Evolutionary conservation across 2,113 vertebrate genomes (phyloP).

Genomic region (Indicator indicator): DNA sequence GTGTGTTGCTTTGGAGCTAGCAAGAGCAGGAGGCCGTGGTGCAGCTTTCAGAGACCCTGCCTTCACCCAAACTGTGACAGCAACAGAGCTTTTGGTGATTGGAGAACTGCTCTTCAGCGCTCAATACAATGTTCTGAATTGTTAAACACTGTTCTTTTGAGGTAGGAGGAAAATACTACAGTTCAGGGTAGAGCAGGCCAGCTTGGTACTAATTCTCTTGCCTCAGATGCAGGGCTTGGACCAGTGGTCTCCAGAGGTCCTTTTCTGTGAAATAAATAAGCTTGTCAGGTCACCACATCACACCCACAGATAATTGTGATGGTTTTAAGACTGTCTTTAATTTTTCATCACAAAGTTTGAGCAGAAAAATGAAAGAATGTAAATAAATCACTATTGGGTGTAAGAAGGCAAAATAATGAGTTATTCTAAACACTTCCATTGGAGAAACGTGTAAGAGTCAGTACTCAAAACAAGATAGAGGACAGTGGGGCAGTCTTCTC

Average conservation of each 20-base stretch:
- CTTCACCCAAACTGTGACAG: not conserved
- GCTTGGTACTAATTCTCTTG: not conserved
- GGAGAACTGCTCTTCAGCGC: not conserved
- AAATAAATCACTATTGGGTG: no score
- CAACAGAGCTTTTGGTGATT: not conserved
- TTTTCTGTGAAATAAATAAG: slow-evolving; percentile 20
- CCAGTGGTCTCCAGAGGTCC: not conserved
- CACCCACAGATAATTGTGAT: not conserved
- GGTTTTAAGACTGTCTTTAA: no score
- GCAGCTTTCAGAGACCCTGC: not conserved
- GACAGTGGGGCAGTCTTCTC: no score
- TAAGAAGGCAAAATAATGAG: no score
- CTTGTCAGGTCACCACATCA: not conserved
- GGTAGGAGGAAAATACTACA: not conserved
- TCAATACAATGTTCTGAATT: not conserved
- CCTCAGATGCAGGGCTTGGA: not conserved
- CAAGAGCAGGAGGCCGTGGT: not conserved
- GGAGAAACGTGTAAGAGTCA: no score
- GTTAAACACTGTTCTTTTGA: not conserved
- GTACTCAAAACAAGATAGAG: no score
- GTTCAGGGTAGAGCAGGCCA: not conserved
- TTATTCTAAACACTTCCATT: no score
- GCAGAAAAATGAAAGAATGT: no score
- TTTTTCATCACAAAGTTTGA: no score
- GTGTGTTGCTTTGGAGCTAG: not conserved